These are phyloP conservation scores for Corythornis leucogaster DNA, from an alignment of 2,797 vertebrate genomes.

Conservation along the genomic window DNA sequence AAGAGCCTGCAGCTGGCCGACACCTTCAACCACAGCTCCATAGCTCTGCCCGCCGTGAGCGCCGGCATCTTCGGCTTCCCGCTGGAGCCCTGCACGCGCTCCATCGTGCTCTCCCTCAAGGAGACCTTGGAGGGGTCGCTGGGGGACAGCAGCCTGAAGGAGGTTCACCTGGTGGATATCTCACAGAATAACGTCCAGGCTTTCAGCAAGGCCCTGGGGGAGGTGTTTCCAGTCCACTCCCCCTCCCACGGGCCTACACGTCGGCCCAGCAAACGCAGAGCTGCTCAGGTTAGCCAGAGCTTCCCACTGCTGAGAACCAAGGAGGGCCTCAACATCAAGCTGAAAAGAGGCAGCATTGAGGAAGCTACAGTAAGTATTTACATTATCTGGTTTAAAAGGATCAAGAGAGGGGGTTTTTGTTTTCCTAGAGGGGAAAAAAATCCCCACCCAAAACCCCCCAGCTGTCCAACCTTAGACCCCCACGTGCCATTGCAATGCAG, in stretches of 20 bases:
- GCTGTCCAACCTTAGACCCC: not conserved
- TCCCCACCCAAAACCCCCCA: not conserved
- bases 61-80: slow-evolving; percentile 87
- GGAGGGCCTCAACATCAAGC: slow-evolving; percentile 77
- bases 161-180: slow-evolving; percentile 84
- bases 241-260: rapidly evolving
- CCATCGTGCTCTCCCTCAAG: slow-evolving; percentile 80
- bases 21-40: slow-evolving; percentile 33
- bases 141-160: slow-evolving; percentile 59
- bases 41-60: slow-evolving; percentile 88
- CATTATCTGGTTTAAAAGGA: not conserved
- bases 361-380: slow-evolving; percentile 82
- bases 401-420: not conserved
- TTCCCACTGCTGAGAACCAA: slow-evolving; percentile 49
- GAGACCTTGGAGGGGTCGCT: slow-evolving; percentile 66
- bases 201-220: slow-evolving; percentile 70
- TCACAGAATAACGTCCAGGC: slow-evolving; percentile 57
- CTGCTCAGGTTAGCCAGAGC: not conserved
- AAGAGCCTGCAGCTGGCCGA: slow-evolving; percentile 78
- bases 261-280: not conserved
- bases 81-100: slow-evolving; percentile 73
- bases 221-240: not conserved
- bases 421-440: not conserved
- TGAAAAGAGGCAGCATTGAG: slow-evolving; percentile 81
- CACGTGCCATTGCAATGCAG: not conserved